Conservation (phyloP, 2,888 invertebrate genomes). For the Eristalis arbustorum region DNA sequence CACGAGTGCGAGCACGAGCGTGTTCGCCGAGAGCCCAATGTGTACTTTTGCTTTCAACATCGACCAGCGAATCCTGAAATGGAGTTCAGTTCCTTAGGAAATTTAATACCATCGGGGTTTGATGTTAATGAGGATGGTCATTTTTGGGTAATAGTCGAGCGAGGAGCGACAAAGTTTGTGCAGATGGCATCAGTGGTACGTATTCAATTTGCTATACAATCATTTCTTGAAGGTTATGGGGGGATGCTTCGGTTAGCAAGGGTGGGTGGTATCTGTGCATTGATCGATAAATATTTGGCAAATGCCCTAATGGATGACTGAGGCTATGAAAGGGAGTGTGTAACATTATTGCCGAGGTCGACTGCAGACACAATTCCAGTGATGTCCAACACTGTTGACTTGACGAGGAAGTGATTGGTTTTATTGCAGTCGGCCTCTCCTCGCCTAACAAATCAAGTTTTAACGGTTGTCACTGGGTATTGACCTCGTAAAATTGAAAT, state of each 20-base stretch:
- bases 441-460: too few species aligned
- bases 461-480: too few species aligned
- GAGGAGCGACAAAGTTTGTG: not conserved
- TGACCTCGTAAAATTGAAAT: too few species aligned
- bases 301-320: not conserved
- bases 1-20: not conserved
- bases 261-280: not conserved
- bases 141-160: not conserved
- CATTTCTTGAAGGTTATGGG: not conserved
- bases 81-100: slow-evolving; percentile 4
- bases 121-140: not conserved
- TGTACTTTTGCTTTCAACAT: slow-evolving; percentile 12
- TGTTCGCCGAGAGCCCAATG: not conserved
- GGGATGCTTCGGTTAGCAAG: not conserved
- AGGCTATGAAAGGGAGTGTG: not conserved
- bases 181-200: not conserved
- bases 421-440: too few species aligned
- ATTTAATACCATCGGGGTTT: not conserved
- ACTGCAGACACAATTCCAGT: too few species aligned
- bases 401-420: too few species aligned
- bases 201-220: not conserved
- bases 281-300: too few species aligned
- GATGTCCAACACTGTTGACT: too few species aligned
- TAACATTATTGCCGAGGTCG: not conserved
- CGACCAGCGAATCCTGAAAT: slow-evolving; percentile 4